These are phyloP conservation scores for Astyanax mexicanus DNA, from an alignment of 2,797 vertebrate species.

Conservation along the genomic window DNA sequence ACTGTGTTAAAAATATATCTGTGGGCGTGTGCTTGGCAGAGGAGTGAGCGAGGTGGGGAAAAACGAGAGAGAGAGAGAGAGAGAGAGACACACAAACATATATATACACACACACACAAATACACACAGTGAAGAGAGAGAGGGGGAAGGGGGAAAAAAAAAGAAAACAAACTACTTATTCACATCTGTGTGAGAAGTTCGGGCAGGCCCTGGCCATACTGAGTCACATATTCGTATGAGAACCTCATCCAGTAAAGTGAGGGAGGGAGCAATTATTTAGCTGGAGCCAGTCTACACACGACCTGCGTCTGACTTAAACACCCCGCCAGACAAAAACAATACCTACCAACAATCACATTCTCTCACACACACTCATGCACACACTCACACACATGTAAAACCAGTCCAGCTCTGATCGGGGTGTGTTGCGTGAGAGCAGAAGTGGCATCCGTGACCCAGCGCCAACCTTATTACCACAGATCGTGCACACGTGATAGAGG, in stretches of 20 bases:
- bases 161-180: constrained; percentile 51
- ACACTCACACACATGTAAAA: not conserved
- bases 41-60: not conserved
- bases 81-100: constrained; percentile 10
- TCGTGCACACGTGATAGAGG: constrained; percentile 25
- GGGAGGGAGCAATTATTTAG: constrained; percentile 10
- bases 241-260: constrained; percentile 19
- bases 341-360: not conserved
- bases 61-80: not conserved
- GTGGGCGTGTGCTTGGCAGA: constrained; percentile 29
- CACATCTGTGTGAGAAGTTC: constrained; percentile 32
- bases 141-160: not conserved
- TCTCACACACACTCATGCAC: not conserved
- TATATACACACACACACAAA: constrained; percentile 1
- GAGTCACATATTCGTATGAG: constrained; percentile 29
- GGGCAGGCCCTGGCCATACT: constrained; percentile 6
- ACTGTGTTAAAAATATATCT: constrained; percentile 54
- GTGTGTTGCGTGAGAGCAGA: constrained; percentile 61
- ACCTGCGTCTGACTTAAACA: constrained; percentile 28
- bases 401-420: constrained; percentile 33
- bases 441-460: constrained; percentile 44
- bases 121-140: not conserved
- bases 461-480: constrained; percentile 43
- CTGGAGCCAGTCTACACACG: constrained; percentile 28
- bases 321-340: not conserved